Evolutionary conservation across 2,888 invertebrate genomes (phyloP).

Genomic region (Lobophora halterata): DNA sequence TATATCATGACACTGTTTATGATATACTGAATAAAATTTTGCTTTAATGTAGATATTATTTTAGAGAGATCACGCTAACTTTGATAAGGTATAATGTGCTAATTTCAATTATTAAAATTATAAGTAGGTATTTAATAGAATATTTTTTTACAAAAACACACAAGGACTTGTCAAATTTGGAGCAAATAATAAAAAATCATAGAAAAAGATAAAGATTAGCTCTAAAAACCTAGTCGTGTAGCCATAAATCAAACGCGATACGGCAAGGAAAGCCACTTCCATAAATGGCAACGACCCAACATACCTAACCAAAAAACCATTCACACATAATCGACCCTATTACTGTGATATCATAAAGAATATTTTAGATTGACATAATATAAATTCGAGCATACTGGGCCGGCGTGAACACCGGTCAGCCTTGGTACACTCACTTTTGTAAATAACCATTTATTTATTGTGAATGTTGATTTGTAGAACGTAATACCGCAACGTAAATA

Average conservation of each 20-base stretch:
- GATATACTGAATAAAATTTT: too few relatives aligned
- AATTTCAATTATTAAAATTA: too few relatives aligned
- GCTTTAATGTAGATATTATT: too few relatives aligned
- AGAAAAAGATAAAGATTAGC: constrained; percentile 6
- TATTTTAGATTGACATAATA: constrained; percentile 41
- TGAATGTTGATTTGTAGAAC: constrained; percentile 53
- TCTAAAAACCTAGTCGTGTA: constrained; percentile 21
- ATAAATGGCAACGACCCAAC: constrained; percentile 42
- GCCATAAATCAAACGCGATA: constrained; percentile 47
- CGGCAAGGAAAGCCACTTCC: constrained; percentile 55
- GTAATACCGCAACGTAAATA: constrained; percentile 29
- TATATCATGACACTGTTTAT: too few relatives aligned
- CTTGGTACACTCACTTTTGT: constrained; percentile 68
- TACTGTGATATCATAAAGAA: constrained; percentile 37
- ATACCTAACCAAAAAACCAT: constrained; percentile 33
- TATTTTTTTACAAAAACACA: too few relatives aligned
- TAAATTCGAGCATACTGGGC: constrained; percentile 49
- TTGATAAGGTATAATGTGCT: too few relatives aligned
- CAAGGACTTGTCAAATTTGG: too few relatives aligned
- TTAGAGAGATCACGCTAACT: too few relatives aligned
- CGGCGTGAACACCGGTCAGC: constrained; percentile 51
- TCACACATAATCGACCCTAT: constrained; percentile 33
- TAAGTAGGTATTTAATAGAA: too few relatives aligned
- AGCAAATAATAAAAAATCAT: too few relatives aligned
- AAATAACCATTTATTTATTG: constrained; percentile 47